phyloP scores from a whole-genome alignment of 1,140 invertebrate species.

The Tribolium madens region DNA sequence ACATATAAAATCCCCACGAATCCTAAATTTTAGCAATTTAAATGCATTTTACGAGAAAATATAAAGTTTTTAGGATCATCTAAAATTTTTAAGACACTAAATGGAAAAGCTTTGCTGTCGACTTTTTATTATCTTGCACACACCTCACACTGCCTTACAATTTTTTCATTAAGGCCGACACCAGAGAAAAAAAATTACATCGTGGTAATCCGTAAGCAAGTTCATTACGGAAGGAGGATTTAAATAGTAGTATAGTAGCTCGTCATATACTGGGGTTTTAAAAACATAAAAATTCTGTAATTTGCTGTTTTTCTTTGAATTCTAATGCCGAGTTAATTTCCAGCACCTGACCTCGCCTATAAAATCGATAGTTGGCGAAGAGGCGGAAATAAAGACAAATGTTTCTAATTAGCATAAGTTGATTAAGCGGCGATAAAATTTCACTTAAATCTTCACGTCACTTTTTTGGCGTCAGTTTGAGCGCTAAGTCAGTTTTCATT shows the following conservation, averaged over 20 bases:
- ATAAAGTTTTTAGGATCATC: slow-evolving; percentile 19
- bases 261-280: too few relatives aligned
- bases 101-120: slow-evolving; percentile 5
- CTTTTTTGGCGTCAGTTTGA: slow-evolving; percentile 1
- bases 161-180: not conserved
- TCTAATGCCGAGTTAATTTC: too few relatives aligned
- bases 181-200: not conserved
- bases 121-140: slow-evolving; percentile 8
- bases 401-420: slow-evolving; percentile 6
- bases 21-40: slow-evolving; percentile 13
- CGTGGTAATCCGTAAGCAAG: not conserved
- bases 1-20: not conserved
- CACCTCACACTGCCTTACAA: not conserved
- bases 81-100: slow-evolving; percentile 23
- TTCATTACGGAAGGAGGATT: too few relatives aligned
- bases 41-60: slow-evolving; percentile 26
- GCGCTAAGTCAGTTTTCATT: slow-evolving; percentile 15
- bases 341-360: not conserved
- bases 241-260: too few relatives aligned
- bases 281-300: too few relatives aligned
- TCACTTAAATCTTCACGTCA: not conserved
- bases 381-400: not conserved
- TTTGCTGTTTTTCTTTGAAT: too few relatives aligned
- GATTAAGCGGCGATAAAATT: slow-evolving; percentile 13
- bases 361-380: not conserved